Percentiles rank a stretch among this genome's conserved stretches.
Conservation (phyloP, 2,888 invertebrate species). For the Isotomurus palustris region DNA sequence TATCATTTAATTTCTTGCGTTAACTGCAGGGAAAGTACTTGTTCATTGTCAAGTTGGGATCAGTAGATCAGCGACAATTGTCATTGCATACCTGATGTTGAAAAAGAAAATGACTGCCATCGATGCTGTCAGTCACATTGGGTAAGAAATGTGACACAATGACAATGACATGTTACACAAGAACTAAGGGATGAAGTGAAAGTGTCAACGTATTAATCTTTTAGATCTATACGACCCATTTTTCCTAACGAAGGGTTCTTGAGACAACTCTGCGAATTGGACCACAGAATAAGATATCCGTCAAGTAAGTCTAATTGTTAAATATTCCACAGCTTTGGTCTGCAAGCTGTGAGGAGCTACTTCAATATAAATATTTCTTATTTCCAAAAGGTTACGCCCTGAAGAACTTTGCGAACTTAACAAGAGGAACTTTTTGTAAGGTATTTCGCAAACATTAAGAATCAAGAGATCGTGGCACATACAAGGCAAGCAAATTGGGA, state of each 20-base stretch:
- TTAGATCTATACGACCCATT: constrained; percentile 50
- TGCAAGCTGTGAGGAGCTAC: not conserved
- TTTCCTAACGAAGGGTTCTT: constrained; percentile 54
- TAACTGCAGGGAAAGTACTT: constrained; percentile 49
- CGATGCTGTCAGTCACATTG: constrained; percentile 51
- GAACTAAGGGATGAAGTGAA: too few relatives aligned
- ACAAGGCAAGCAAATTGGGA: too few relatives aligned
- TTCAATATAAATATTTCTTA: not conserved
- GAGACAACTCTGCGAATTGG: constrained; percentile 41
- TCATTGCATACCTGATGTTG: constrained; percentile 49
- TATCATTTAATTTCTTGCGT: not conserved
- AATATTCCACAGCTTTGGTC: not conserved
- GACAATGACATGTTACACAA: not conserved
- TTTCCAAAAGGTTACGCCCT: not conserved
- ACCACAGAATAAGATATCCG: constrained; percentile 31
- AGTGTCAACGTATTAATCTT: not conserved
- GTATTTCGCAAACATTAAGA: not conserved
- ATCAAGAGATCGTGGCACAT: too few relatives aligned
- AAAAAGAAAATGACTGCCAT: constrained; percentile 50
- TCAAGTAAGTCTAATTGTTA: constrained; percentile 16
- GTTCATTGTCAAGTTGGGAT: constrained; percentile 52
- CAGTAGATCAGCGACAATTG: constrained; percentile 53
- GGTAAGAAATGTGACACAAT: constrained; percentile 40
- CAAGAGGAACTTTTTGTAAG: constrained; percentile 15
- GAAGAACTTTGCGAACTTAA: constrained; percentile 21